Evolutionary conservation across 1,140 invertebrate species (phyloP).

Genomic region (Diachasmimorpha longicaudata): DNA sequence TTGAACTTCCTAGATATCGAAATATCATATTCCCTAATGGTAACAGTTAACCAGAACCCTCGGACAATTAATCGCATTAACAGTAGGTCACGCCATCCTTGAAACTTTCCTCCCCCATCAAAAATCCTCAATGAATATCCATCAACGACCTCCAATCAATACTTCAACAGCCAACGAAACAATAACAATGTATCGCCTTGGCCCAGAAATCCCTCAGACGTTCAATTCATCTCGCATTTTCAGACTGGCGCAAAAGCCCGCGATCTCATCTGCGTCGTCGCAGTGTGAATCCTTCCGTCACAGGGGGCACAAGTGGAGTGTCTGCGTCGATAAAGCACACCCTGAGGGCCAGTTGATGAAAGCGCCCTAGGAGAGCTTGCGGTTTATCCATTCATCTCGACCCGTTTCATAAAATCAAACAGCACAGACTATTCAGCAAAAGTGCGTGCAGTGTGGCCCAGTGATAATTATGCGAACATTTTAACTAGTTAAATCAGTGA

Average conservation of each 20-base stretch:
- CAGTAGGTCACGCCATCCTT: not conserved
- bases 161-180: not conserved
- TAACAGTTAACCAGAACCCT: not conserved
- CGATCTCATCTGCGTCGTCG: conserved; percentile 13
- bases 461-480: too few species aligned
- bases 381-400: not conserved
- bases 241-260: conserved; percentile 41
- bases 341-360: not conserved
- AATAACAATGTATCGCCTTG: not conserved
- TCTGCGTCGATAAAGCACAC: conserved; percentile 33
- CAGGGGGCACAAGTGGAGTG: conserved; percentile 34
- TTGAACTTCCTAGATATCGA: too few species aligned
- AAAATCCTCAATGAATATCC: not conserved
- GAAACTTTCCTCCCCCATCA: not conserved
- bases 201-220: not conserved
- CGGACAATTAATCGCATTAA: not conserved
- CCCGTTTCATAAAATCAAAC: not conserved
- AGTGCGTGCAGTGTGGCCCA: too few species aligned
- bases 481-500: too few species aligned
- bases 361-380: not conserved
- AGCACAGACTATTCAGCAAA: not conserved
- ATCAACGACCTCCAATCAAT: not conserved
- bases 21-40: too few species aligned
- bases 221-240: conserved; percentile 27
- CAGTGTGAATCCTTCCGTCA: not conserved